Evolutionary conservation across 2,888 invertebrate species (phyloP).

Genomic region (Orthonevra nobilis): DNA sequence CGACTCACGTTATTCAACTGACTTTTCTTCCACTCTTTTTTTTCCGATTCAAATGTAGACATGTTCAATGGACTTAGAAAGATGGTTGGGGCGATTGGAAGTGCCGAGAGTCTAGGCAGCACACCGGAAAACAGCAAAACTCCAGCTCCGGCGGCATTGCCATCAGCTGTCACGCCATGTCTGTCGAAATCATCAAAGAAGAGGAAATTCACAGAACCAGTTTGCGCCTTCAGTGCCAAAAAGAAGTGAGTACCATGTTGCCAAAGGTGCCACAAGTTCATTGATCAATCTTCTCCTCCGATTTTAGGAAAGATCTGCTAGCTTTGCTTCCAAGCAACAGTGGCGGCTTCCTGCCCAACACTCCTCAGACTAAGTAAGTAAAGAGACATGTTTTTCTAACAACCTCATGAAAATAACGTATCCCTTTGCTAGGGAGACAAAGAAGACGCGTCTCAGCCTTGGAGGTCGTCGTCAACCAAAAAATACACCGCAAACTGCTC

Average conservation of each 20-base stretch:
- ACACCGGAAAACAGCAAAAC: conserved; percentile 78
- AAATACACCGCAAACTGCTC: conserved; percentile 72
- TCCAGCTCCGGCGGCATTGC: conserved; percentile 74
- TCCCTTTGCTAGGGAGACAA: conserved; percentile 74
- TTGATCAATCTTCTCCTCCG: conserved; percentile 34
- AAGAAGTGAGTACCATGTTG: conserved; percentile 82
- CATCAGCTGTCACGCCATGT: conserved; percentile 81
- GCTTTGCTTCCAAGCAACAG: conserved; percentile 82
- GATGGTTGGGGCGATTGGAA: conserved; percentile 85
- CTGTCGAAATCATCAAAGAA: conserved; percentile 84
- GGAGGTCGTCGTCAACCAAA: conserved; percentile 71
- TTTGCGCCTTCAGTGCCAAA: conserved; percentile 83
- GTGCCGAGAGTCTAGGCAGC: conserved; percentile 81
- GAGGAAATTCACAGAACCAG: conserved; percentile 83
- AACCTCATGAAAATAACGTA: too few relatives aligned
- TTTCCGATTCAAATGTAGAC: conserved; percentile 81
- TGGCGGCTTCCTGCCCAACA: conserved; percentile 82
- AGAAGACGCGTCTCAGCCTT: conserved; percentile 73
- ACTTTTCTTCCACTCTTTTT: conserved; percentile 60
- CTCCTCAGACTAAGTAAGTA: conserved; percentile 84
- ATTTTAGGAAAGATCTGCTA: conserved; percentile 84
- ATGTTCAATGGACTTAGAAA: conserved; percentile 89
- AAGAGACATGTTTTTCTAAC: background rate
- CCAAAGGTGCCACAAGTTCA: background rate
- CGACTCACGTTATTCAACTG: conserved; percentile 64